Percentiles rank a stretch among this genome's conserved stretches.
Evolutionary conservation across 2,888 invertebrate species (phyloP).

Genomic region (Neria commutata): DNA sequence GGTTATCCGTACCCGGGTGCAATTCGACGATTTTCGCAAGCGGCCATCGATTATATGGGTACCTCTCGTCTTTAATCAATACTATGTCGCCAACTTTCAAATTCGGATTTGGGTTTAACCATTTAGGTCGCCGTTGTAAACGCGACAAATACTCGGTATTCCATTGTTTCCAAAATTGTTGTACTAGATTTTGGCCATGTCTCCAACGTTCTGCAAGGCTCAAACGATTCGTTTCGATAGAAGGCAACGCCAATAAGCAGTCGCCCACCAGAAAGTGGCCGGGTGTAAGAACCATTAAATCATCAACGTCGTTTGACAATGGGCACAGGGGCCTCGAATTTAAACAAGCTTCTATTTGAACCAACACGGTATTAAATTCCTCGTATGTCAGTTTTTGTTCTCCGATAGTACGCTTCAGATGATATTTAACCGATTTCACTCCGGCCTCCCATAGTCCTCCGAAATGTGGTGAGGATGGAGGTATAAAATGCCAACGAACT

Average conservation of each 20-base stretch:
- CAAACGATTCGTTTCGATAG: too few species aligned
- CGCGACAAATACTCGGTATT: background rate
- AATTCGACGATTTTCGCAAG: background rate
- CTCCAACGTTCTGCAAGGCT: too few species aligned
- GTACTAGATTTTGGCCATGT: background rate
- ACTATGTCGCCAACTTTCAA: background rate
- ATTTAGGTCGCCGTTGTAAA: conserved; percentile 5
- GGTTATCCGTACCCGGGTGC: background rate
- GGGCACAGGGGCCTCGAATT: conserved; percentile 13
- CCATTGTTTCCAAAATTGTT: background rate
- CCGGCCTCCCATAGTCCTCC: conserved; percentile 22
- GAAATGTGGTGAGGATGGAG: conserved; percentile 16
- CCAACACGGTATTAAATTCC: conserved; percentile 17
- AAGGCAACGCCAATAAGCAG: too few species aligned
- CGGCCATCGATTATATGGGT: background rate
- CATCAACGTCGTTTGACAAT: background rate
- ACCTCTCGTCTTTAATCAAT: background rate
- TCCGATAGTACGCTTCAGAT: conserved; percentile 14
- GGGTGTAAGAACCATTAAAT: too few species aligned
- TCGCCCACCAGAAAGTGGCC: too few species aligned
- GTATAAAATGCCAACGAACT: conserved; percentile 16
- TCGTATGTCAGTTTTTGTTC: conserved; percentile 10
- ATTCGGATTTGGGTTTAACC: background rate
- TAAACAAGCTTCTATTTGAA: conserved; percentile 18
- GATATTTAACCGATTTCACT: conserved; percentile 17